Evolutionary conservation across 2,888 invertebrate genomes (phyloP), one percentile per base, ranked within the genome.

Genomic region (Branchellion lobata): DNA sequence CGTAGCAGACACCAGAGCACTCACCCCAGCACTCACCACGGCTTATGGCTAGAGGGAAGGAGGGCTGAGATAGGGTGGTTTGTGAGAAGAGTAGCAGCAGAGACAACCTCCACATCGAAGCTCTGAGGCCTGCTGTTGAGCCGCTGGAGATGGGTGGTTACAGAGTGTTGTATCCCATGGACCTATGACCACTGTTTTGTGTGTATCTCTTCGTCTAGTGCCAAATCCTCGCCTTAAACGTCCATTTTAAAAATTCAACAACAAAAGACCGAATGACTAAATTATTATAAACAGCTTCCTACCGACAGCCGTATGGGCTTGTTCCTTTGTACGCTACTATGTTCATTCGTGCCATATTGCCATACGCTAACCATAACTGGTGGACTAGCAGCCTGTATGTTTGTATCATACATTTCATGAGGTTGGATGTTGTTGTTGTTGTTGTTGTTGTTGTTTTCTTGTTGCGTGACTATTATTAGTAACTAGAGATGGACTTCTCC

Each of bases 281-380:
- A 57, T 57, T 57, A 57, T 57, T 57, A 57, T 57, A 57, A 57
- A 24, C 61, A 57, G 61, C 61, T 57, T 57, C 61, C 61, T 57
- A 18, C 61, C n/a, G 21, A 57, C n/a, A 57, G 61, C 61, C 61
- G 61, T 40, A 14, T 40, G 40, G 14, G 40, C 61, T 57, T 57
- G 61, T n/a, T 57, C 61, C 61, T 14, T 57, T 57, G 61, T 57
- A 57, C 61, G 61, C 61, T 57, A 57, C 40, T 14, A 40, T 40
- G 8, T n/a, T n/a, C 14, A 40, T 40, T 40, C 40, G 14, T 14
- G 40, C 14, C 40, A 40, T 40, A 40, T 14, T 40, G 8, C 40
- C 40, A n/a, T n/a, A n/a, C n/a, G n/a, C n/a, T n/a, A n/a, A n/a
- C n/a, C n/a, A n/a, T n/a, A n/a, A n/a, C n/a, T n/a, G n/a, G n/a